These are phyloP conservation scores for Lates japonicus DNA, from an alignment of 2,797 vertebrate genomes.

Conservation along the genomic window DNA sequence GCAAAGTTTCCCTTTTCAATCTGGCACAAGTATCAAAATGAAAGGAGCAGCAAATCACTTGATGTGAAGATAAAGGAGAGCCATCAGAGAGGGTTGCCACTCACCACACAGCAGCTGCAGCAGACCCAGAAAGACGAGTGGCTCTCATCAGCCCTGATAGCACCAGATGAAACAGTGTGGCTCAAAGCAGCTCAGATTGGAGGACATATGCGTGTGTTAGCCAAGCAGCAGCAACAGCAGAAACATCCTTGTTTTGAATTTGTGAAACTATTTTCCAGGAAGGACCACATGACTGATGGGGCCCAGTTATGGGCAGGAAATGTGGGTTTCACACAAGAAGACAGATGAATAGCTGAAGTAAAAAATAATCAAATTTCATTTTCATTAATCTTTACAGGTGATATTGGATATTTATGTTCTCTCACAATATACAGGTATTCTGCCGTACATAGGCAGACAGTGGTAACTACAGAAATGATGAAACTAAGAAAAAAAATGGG, in stretches of 20 bases:
- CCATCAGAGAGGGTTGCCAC: constrained; percentile 74
- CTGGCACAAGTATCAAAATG: constrained; percentile 67
- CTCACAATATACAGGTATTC: background rate
- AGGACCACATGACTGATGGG: constrained; percentile 66
- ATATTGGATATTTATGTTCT: background rate
- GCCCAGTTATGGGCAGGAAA: constrained; percentile 51
- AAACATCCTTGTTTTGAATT: constrained; percentile 76
- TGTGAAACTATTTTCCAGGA: constrained; percentile 76
- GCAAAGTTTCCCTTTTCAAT: constrained; percentile 66
- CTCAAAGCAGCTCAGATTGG: constrained; percentile 63
- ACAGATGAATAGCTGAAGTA: background rate
- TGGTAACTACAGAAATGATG: background rate
- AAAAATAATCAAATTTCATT: background rate
- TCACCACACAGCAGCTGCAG: constrained; percentile 80
- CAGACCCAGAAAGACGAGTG: constrained; percentile 63
- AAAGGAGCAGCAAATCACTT: constrained; percentile 72
- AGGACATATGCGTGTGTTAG: constrained; percentile 50
- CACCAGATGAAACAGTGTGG: constrained; percentile 68
- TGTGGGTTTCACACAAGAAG: background rate
- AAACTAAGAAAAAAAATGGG: background rate
- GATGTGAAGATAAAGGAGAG: constrained; percentile 76
- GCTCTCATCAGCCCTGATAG: constrained; percentile 76
- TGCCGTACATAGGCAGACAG: background rate
- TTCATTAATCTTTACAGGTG: background rate
- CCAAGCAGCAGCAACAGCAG: constrained; percentile 48